Evolutionary conservation across 1,140 invertebrate genomes (phyloP), one percentile per base, ranked within the genome.

Genomic region (Dreissena polymorpha): DNA sequence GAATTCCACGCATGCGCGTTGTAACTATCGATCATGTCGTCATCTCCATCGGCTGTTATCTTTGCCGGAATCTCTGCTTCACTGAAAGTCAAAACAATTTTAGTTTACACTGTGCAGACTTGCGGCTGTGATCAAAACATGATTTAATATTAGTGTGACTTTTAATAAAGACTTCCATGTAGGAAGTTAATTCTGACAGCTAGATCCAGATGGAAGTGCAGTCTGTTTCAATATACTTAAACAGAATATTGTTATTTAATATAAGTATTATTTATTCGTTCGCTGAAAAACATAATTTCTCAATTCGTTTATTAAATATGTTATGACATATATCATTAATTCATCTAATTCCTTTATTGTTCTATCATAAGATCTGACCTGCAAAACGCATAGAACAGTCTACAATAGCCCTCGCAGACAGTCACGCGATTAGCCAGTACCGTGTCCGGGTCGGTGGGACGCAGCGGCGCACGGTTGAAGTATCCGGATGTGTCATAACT

Each of bases 1-100:
- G 82, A 83, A 65, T 89, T 91, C 90, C 90, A 91, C 0, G 90
- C 87, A 85, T 89, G 87, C 53, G 88, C 86, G 14, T 88, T 86
- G n/a, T 77, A 98, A 97, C 1, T 99, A 97, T 93, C 98, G 98
- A 86, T 97, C 86, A 98, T 97, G 90, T 99, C 98, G 78, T 96
- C 94, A 0, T 98, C 96, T 0, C 97, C 97, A 0, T n/a, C n/a
- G 98, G 97, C 90, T 98, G 97, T 77, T 0, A 60, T 84, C 50
- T 76, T 83, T 8, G 69, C 77, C 10, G 53, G 75, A 51, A 87
- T 85, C 29, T 53, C 51, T 0, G 60, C 80, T 27, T 83, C 72
- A 14, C 80, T 86, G 25, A 18, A 76, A 80, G 3, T 49, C 51
- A 65, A 2, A 79, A 83, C 57, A 39, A 39, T 39, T 2, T 39